Percentiles rank a stretch among this genome's conserved stretches.
Evolutionary conservation across 2,888 invertebrate species (phyloP).

Genomic region (Hydroisotoma schaefferi): DNA sequence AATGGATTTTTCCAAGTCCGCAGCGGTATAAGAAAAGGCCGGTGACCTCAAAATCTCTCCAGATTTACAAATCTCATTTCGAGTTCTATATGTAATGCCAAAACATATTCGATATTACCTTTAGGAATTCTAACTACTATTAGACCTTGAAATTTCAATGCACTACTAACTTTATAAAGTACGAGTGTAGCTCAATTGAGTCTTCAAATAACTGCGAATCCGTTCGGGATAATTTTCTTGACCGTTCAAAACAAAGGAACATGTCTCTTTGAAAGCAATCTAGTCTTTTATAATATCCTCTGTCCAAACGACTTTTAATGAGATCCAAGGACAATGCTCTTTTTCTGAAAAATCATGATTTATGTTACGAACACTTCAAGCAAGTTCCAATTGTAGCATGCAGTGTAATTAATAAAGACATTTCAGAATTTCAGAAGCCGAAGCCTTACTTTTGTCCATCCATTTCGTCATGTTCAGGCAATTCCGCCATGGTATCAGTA

Average conservation of each 20-base stretch:
- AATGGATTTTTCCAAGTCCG: constrained; percentile 70
- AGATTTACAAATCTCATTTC: constrained; percentile 70
- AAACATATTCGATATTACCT: no score
- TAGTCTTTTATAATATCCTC: constrained; percentile 84
- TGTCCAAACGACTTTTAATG: constrained; percentile 86
- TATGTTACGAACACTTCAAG: constrained; percentile 8
- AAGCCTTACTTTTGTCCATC: constrained; percentile 63
- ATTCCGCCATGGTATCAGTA: constrained; percentile 91
- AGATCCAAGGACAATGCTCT: constrained; percentile 86
- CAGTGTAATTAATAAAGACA: constrained; percentile 22
- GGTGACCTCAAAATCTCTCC: constrained; percentile 79
- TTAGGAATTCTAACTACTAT: no score
- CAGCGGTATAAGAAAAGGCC: constrained; percentile 74
- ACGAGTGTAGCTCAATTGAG: constrained; percentile 85
- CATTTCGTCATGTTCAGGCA: constrained; percentile 80
- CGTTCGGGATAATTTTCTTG: constrained; percentile 78
- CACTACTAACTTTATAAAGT: constrained; percentile 63
- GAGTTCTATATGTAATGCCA: constrained; percentile 29
- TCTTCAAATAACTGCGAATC: constrained; percentile 97
- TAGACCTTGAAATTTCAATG: no score
- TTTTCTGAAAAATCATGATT: constrained; percentile 59
- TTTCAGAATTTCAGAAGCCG: neutral
- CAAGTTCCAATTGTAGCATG: neutral
- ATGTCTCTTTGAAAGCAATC: constrained; percentile 96
- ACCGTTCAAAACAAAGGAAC: constrained; percentile 84